phyloP scores from a whole-genome alignment of 92 coral and sea anemone species.

The Bergia sp. region DNA sequence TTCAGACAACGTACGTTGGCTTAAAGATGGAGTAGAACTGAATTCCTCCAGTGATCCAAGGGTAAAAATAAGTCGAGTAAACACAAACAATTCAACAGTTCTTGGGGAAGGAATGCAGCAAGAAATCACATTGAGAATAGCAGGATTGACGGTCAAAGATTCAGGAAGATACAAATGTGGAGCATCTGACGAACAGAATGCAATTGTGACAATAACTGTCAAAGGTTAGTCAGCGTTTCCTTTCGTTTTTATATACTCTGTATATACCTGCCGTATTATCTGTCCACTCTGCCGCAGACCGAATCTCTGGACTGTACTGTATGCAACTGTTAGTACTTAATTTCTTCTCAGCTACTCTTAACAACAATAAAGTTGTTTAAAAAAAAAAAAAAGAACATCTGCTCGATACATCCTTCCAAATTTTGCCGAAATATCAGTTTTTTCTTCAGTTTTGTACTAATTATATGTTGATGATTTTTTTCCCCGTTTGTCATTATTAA shows the following conservation, averaged over 20 bases:
- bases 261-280: no score
- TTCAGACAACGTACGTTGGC: slow-evolving; percentile 10
- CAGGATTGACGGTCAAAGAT: background rate
- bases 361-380: no score
- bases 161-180: slow-evolving; percentile 23
- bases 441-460: no score
- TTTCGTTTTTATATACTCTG: background rate
- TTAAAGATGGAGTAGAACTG: slow-evolving; percentile 8
- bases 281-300: no score
- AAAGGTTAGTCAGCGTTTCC: slow-evolving; percentile 9
- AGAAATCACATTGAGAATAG: background rate
- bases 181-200: background rate
- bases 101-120: slow-evolving; percentile 14
- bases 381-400: no score
- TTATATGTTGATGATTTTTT: no score
- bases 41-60: background rate
- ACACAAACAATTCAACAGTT: background rate
- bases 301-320: no score
- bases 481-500: no score
- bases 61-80: background rate
- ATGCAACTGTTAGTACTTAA: no score
- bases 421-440: no score
- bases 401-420: no score
- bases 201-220: slow-evolving; percentile 2
- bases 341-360: no score